Conservation (phyloP, 2,113 vertebrate species). For the Plectropomus leopardus region DNA sequence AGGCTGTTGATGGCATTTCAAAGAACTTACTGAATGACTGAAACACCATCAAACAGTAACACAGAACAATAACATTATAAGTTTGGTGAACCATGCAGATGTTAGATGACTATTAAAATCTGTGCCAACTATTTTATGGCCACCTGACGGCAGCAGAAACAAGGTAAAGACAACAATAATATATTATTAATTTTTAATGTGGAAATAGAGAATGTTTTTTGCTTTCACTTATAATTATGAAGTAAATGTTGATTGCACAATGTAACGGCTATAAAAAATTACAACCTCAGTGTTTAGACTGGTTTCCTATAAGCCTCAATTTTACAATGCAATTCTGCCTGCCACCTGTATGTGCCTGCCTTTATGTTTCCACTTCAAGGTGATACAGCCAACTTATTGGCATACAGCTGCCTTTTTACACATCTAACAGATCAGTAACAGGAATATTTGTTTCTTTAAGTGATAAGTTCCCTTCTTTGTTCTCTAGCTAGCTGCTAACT, state of each 20-base stretch:
- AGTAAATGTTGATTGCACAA: too few species aligned
- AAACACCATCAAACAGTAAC: background rate
- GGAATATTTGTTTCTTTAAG: background rate
- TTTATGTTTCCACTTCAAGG: too few species aligned
- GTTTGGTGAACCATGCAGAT: background rate
- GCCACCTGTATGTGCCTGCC: too few species aligned
- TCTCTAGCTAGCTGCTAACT: background rate
- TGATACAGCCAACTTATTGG: too few species aligned
- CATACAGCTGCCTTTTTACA: too few species aligned
- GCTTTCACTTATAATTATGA: too few species aligned
- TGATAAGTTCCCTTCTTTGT: background rate
- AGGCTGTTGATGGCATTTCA: background rate
- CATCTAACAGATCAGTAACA: too few species aligned
- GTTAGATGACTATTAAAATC: background rate
- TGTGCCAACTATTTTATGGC: background rate
- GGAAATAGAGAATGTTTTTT: too few species aligned
- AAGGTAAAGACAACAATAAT: background rate
- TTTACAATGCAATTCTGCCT: too few species aligned
- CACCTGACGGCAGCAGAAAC: background rate
- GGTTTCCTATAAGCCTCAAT: too few species aligned
- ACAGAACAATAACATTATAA: background rate
- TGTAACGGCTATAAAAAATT: accelerated
- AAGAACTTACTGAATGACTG: background rate
- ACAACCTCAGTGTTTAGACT: too few species aligned
- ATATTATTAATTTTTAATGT: background rate